A percentile compares a stretch with the other conserved stretches of the same genome.
Conservation (phyloP, 2,113 vertebrate species). For the Phylloscopus whistleri region DNA sequence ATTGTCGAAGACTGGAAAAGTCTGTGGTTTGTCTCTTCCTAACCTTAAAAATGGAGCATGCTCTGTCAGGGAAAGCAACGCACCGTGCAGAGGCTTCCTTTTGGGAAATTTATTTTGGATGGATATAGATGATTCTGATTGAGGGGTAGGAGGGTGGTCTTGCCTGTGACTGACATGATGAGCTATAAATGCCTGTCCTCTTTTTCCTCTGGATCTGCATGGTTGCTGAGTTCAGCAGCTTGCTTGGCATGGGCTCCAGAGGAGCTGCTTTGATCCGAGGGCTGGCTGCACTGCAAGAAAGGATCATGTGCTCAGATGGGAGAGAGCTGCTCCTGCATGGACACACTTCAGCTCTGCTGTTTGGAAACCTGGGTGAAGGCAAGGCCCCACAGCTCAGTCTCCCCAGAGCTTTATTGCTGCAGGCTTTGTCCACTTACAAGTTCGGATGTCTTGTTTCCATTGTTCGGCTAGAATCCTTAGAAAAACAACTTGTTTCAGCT, state of each 20-base stretch:
- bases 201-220: neutral
- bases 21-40: neutral
- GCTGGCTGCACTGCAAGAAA: neutral
- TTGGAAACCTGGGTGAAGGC: neutral
- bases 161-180: neutral
- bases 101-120: neutral
- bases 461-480: neutral
- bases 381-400: neutral
- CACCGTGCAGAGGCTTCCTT: neutral
- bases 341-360: neutral
- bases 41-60: neutral
- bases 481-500: constrained; percentile 13
- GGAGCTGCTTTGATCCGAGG: neutral
- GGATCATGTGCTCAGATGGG: neutral
- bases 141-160: neutral
- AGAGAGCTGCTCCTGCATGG: neutral
- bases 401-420: neutral
- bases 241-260: neutral
- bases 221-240: neutral
- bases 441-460: neutral
- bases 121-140: accelerated
- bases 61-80: neutral
- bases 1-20: neutral
- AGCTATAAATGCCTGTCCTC: neutral
- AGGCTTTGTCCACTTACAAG: neutral